These are phyloP conservation scores for Amiota mariae DNA, from an alignment of 2,888 invertebrate genomes.

Conservation along the genomic window DNA sequence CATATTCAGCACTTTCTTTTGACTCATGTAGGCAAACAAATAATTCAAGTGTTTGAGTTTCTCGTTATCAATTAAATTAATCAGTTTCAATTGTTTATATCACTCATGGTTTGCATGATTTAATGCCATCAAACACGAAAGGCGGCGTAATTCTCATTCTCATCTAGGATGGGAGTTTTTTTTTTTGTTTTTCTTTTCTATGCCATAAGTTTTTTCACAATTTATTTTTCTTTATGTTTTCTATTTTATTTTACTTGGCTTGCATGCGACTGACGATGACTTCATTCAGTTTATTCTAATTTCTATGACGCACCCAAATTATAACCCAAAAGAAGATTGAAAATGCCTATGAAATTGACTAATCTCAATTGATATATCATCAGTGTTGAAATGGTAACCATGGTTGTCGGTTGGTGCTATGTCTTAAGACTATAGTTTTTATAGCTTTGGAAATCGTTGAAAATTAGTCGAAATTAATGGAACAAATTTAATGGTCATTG, in stretches of 20 bases:
- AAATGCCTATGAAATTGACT: slow-evolving; percentile 3
- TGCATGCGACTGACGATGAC: not conserved
- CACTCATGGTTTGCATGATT: slow-evolving; percentile 54
- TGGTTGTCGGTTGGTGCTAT: not conserved
- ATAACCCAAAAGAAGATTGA: not conserved
- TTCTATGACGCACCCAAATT: slow-evolving; percentile 19
- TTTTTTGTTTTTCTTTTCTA: slow-evolving; percentile 34
- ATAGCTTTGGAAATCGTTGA: not conserved
- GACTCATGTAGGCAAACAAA: not conserved
- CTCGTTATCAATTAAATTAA: slow-evolving; percentile 66
- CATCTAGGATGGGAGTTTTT: not conserved
- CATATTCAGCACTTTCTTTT: too few species aligned
- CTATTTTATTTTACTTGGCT: not conserved
- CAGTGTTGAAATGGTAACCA: not conserved
- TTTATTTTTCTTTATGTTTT: slow-evolving; percentile 23
- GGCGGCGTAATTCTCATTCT: slow-evolving; percentile 49
- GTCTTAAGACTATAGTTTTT: not conserved
- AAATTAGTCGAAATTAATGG: slow-evolving; percentile 8
- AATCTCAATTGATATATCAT: slow-evolving; percentile 17
- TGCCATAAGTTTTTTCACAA: slow-evolving; percentile 20
- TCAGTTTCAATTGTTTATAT: slow-evolving; percentile 66
- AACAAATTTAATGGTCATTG: slow-evolving; percentile 21
- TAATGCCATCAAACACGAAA: slow-evolving; percentile 59
- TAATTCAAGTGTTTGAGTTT: slow-evolving; percentile 23
- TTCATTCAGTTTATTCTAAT: slow-evolving; percentile 18